Conservation (phyloP, 2,113 vertebrate genomes). For the Numenius arquata region DNA sequence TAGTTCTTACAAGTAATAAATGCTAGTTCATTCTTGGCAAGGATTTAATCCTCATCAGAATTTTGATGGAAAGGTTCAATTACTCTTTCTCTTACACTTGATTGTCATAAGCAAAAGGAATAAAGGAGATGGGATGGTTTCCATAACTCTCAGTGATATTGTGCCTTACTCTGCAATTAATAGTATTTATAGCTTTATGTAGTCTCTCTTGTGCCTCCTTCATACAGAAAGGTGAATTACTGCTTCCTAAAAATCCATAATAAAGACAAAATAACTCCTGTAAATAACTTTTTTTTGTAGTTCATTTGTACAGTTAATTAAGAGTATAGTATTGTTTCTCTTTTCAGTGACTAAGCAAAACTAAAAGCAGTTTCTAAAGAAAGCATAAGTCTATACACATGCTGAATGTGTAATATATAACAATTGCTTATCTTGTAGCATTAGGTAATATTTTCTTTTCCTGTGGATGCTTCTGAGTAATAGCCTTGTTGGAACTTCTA, state of each 20-base stretch:
- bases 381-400: neutral
- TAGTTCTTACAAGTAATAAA: constrained; percentile 14
- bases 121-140: neutral
- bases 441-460: neutral
- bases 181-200: constrained; percentile 8
- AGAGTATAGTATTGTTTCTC: neutral
- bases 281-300: neutral
- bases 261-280: neutral
- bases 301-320: neutral
- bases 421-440: neutral
- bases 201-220: neutral
- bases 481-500: neutral
- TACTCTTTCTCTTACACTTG: constrained; percentile 34
- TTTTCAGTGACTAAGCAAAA: neutral
- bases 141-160: neutral
- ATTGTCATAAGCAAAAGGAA: constrained; percentile 8
- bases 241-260: neutral
- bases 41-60: neutral
- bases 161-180: constrained; percentile 14
- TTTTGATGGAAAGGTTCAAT: constrained; percentile 29
- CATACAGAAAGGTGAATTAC: neutral
- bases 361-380: neutral
- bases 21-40: neutral
- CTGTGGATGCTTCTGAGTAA: neutral
- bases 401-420: neutral